A percentile compares a stretch with the other conserved stretches of the same genome.
These are phyloP conservation scores for Noctua janthina DNA, from an alignment of 2,888 invertebrate genomes.

Conservation along the genomic window DNA sequence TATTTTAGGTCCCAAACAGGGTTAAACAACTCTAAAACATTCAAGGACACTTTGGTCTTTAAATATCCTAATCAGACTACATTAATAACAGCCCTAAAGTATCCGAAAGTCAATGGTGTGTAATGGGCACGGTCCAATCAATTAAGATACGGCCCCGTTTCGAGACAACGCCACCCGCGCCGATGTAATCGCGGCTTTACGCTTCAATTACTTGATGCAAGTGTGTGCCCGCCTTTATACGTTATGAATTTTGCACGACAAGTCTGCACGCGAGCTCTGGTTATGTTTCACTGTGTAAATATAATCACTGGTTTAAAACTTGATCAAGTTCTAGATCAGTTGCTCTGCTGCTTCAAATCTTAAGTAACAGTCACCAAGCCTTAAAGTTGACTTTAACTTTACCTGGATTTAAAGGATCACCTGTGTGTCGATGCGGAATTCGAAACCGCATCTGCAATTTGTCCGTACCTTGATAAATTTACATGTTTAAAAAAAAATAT, in stretches of 20 bases:
- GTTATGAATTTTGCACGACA: slow-evolving; percentile 54
- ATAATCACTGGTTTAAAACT: slow-evolving; percentile 35
- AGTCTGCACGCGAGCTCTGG: slow-evolving; percentile 49
- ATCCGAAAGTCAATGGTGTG: slow-evolving; percentile 75
- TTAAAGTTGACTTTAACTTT: not conserved
- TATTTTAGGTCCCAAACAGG: slow-evolving; percentile 10
- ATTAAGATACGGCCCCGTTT: slow-evolving; percentile 72
- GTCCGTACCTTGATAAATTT: not conserved
- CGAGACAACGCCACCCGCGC: slow-evolving; percentile 72
- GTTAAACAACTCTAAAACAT: slow-evolving; percentile 16
- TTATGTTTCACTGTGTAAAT: slow-evolving; percentile 30
- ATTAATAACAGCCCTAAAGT: slow-evolving; percentile 73
- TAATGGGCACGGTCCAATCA: slow-evolving; percentile 78
- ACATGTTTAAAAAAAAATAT: too few species aligned
- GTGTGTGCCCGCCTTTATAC: slow-evolving; percentile 62
- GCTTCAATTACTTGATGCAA: slow-evolving; percentile 70
- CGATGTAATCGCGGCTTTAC: slow-evolving; percentile 71
- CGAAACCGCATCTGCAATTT: not conserved
- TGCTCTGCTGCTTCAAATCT: slow-evolving; percentile 11
- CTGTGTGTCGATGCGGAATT: not conserved
- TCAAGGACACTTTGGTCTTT: slow-evolving; percentile 32
- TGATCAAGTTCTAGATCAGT: slow-evolving; percentile 40
- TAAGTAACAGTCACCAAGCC: not conserved
- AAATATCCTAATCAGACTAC: slow-evolving; percentile 35
- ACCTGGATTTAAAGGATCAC: not conserved